Base-by-base conservation (phyloP, 1,140 invertebrate species). In the Trichonephila inaurata region DNA sequence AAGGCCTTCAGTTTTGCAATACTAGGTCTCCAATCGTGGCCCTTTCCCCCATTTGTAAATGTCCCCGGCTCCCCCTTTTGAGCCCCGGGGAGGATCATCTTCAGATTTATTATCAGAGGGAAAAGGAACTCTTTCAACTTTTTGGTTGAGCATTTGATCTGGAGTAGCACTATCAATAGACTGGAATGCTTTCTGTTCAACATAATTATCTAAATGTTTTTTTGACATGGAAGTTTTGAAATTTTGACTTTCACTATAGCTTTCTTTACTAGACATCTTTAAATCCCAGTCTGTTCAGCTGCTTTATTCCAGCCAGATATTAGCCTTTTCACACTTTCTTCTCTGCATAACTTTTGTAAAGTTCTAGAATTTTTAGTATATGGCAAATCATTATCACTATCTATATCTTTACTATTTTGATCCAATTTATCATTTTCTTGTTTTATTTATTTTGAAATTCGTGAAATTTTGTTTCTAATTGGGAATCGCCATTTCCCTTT, bases 1-100 rank as follows among this genome's bases (percentile, higher is more conserved):
- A 96, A 94, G 28, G 96, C 96, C 94, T 96, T 96, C 51, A 96
- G 94, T 93, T 96, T 96, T 4, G 96, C 95, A 91, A 96, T 96
- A 93, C 96, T 96, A 14, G 96, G 96, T 91, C 96, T 95, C 8
- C 96, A n/a, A n/a, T n/a, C n/a, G n/a, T n/a, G n/a, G n/a, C n/a
- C n/a, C n/a, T n/a, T n/a, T n/a, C n/a, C n/a, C n/a, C n/a, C n/a
- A n/a, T n/a, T n/a, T n/a, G n/a, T n/a, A n/a, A n/a, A n/a, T n/a
- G n/a, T n/a, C n/a, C n/a, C n/a, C n/a, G n/a, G n/a, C n/a, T n/a
- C n/a, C n/a, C n/a, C n/a, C n/a, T n/a, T n/a, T n/a, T n/a, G n/a
- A n/a, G n/a, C n/a, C n/a, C n/a, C n/a, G n/a, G n/a, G n/a, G n/a
- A n/a, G n/a, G 77, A 21, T 91, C 90, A 64, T 91, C 61, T 69